Evolutionary conservation across 2,113 vertebrate species (phyloP), one percentile per base, ranked within the genome.

Genomic region (Callipepla squamata): DNA sequence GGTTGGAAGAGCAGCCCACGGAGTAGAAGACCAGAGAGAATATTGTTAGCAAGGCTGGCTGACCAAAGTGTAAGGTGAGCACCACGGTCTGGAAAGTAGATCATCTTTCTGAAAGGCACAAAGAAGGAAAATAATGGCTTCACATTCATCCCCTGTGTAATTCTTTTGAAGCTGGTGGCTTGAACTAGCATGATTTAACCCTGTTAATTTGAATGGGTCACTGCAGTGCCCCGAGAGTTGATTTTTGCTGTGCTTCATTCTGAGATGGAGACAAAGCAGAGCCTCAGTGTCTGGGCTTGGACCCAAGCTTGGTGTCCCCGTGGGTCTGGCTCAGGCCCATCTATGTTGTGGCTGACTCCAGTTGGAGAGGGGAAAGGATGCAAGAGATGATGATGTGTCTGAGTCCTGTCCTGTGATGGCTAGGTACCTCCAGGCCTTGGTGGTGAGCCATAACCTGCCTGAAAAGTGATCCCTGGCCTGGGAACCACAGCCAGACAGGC

Each of bases 141-240:
- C 85, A 81, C 73, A 90, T 94, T 91, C n/a, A 88, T 94, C 85
- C 73, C 80, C 45, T 87, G 80, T 94, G 93, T 86, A 94, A 92
- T 80, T 86, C 94, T 88, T 95, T 94, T 95, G 93, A 96, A 96
- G 91, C 38, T 85, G 32, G 84, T 90, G 76, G 48, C 61, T 94
- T 92, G 68, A 66, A 86, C 66, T 40, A 51, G 58, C 48, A 78
- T 86, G 76, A 93, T 86, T 95, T 96, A 95, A 91, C 89, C 80
- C 85, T 66, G 67, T 95, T 94, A 83, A 94, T 96, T 92, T 96
- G 90, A 94, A 88, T 78, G 85, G 93, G 91, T 92, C 91, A 84
- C 73, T 90, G 80, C 73, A 53, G 69, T 62, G 47, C 90, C 95
- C 73, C 68, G 80, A n/a, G 91, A 86, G 91, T 70, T 85, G 59